Conservation (phyloP, 1,140 invertebrate species). For the Zaprionus lachaisei region DNA sequence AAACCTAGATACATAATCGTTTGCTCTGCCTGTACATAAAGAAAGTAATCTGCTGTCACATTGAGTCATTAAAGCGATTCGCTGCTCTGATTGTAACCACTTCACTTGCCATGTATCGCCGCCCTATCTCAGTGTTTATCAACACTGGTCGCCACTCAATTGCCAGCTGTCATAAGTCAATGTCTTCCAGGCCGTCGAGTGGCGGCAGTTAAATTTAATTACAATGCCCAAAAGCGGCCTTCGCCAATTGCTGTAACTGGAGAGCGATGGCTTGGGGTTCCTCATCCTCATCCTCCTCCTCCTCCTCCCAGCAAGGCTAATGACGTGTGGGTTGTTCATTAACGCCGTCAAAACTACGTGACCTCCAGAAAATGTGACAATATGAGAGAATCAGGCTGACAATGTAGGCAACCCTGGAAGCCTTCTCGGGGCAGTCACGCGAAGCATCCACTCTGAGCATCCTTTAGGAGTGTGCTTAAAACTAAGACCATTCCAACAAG, state of each 20-base stretch:
- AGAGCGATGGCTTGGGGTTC: constrained; percentile 50
- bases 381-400: neutral
- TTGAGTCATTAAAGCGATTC: no score
- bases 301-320: no score
- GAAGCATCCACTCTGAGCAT: constrained; percentile 15
- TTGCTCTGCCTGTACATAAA: no score
- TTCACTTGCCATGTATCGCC: neutral
- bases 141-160: constrained; percentile 34
- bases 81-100: no score
- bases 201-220: constrained; percentile 77
- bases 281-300: neutral
- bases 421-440: neutral
- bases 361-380: constrained; percentile 36
- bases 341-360: constrained; percentile 60
- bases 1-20: no score
- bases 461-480: constrained; percentile 52
- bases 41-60: no score
- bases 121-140: neutral
- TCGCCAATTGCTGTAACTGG: constrained; percentile 60
- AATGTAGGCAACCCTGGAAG: neutral
- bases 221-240: constrained; percentile 67
- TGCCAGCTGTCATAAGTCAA: constrained; percentile 43
- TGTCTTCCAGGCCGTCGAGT: constrained; percentile 39
- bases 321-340: constrained; percentile 59
- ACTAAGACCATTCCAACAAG: constrained; percentile 50